Base-by-base conservation (phyloP, 2,113 vertebrate species). In the Gnathonemus longibarbis region DNA sequence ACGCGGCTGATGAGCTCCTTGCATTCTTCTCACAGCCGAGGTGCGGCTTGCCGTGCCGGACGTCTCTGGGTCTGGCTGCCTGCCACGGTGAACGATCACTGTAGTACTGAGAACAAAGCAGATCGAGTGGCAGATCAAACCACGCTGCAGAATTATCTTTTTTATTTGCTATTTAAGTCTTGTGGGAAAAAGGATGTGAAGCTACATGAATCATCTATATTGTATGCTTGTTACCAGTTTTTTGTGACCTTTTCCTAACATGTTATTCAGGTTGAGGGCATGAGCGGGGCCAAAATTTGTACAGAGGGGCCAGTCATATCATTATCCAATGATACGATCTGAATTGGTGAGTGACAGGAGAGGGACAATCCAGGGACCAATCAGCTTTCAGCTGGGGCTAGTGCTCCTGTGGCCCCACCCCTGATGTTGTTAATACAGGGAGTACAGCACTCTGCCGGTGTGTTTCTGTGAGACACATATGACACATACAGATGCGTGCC, bases 51-150 rank as follows among this genome's bases (percentile, higher is more conserved):
- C 3, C 2, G 8, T 62, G 58, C 58, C 8, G 58, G 83, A 42
- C 24, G 3, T 27, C 24, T n/a, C 83, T 48, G 42, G 21, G 3
- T 46, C 83, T 49, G 21, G 31, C 70, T 35, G 27, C 27, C 31
- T 74, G 27, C 70, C 31, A 27, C 3, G 9, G 45, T 13, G 46
- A 66, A 48, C 31, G 24, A 52, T 21, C 6, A 17, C 35, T 5
- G 62, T 90, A 90, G 91, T 66, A 93, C 91, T 94, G 93, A 95
- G 62, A 90, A 35, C 48, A 42, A 83, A 83, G 49, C 88, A 53
- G 52, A 45, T 11, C 88, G 15, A 89, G 48, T 77, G 66, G 17
- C n/a, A 83, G 45, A 31, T 27, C 42, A 85, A 45, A 85, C 19
- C 48, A 27, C 62, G 7, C n/a, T 35, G 3, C 53, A 35, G 50